phyloP scores from a whole-genome alignment of 1,140 invertebrate genomes.

The Mylabris phalerata region DNA sequence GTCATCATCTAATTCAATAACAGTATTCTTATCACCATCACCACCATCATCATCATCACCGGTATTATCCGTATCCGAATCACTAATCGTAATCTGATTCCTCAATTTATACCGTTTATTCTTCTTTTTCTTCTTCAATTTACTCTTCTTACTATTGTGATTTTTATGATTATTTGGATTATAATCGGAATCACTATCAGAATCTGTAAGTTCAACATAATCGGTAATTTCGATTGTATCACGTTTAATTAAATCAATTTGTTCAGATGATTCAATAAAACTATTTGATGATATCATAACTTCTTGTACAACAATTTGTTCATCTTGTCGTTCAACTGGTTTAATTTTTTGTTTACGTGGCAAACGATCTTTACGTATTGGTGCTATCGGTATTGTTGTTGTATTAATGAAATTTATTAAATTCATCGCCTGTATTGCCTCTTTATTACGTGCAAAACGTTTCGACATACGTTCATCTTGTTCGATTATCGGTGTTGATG shows the following conservation, averaged over 20 bases:
- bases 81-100: not conserved
- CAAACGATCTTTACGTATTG: constrained; percentile 30
- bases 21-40: not conserved
- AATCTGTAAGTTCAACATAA: not conserved
- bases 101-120: not conserved
- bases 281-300: constrained; percentile 36
- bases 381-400: constrained; percentile 35
- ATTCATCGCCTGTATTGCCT: constrained; percentile 28
- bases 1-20: not conserved
- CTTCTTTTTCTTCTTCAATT: not conserved
- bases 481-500: not conserved
- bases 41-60: not conserved
- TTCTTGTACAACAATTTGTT: constrained; percentile 38
- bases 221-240: not conserved
- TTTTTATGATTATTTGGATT: not conserved
- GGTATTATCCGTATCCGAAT: not conserved
- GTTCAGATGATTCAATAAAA: constrained; percentile 25
- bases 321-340: constrained; percentile 30
- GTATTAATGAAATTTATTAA: constrained; percentile 37
- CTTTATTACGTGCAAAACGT: constrained; percentile 32
- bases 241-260: constrained; percentile 10
- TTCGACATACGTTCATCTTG: constrained; percentile 24
- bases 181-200: not conserved
- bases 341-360: constrained; percentile 38
- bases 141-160: not conserved